Base-by-base conservation (phyloP, 1,140 invertebrate genomes). In the Phenacoccus solenopsis region DNA sequence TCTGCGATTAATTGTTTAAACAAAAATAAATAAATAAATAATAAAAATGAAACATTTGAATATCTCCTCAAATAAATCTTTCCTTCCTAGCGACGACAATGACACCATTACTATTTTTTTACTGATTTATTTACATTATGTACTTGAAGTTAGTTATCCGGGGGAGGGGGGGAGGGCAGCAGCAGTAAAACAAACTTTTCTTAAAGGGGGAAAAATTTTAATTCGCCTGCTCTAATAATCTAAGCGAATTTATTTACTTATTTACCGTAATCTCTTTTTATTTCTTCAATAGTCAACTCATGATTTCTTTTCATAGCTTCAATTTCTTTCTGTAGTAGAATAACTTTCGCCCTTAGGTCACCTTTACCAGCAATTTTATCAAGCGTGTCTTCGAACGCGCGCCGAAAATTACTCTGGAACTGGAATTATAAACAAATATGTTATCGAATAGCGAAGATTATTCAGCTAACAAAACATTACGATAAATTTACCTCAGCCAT, bases 261-360 rank as follows among this genome's bases (percentile, higher is more conserved):
- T 10, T 75, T 74, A 82, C 83, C 81, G 59, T 82, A 78, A 75
- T 85, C 86, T 71, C 85, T 82, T 74, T 84, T 84, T 1, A 87
- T 77, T 76, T 88, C 87, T 0, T 79, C 75, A 30, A 88, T 75
- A 75, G 88, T 84, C 71, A 86, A 82, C 67, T 81, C 79, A 74
- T 88, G 86, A 70, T 81, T 79, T 81, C 87, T 87, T 73, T 84
- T 84, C 49, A 85, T 76, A 16, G 82, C 81, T 74, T 89, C 87
- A 16, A 88, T 81, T 75, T 89, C 86, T 21, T 88, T 74, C 72
- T 84, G 80, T 16, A 88, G 73, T 1, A 77, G 77, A 38, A 82
- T 80, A 70, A 87, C 80, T 4, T 78, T 82, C 0, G 84, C 85
- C 72, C 85, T 83, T 10, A 81, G 77, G 67, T 79, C 80, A 16